Percentiles rank a stretch among this genome's conserved stretches.
These are phyloP conservation scores for Trematocara zebra DNA, from an alignment of 2,113 vertebrate genomes.

Conservation along the genomic window DNA sequence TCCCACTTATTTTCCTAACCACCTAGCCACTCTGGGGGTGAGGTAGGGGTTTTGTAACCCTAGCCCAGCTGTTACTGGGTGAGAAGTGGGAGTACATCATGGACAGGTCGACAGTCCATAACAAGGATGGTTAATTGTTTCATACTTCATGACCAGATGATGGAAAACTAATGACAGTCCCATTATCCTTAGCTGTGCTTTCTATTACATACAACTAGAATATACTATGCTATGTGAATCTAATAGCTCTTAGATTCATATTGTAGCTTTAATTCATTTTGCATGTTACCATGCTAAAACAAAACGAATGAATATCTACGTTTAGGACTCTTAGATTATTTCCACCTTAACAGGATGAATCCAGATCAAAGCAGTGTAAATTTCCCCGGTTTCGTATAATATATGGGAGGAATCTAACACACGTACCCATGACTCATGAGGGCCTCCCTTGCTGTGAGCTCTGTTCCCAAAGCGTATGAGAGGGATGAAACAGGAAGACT, in stretches of 20 bases:
- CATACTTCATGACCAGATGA: background rate
- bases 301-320: background rate
- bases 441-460: background rate
- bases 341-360: background rate
- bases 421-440: background rate
- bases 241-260: background rate
- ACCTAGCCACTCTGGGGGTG: background rate
- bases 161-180: background rate
- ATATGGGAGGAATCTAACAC: background rate
- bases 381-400: background rate
- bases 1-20: background rate
- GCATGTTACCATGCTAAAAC: background rate
- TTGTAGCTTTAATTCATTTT: background rate
- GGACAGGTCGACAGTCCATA: background rate
- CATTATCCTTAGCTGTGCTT: background rate
- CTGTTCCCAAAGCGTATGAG: conserved; percentile 15
- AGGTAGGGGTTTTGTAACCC: background rate
- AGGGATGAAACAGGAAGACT: conserved; percentile 25
- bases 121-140: background rate
- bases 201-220: background rate
- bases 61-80: background rate
- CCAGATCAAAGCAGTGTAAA: background rate
- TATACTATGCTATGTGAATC: background rate
- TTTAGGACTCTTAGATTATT: background rate
- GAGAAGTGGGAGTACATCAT: background rate